These are phyloP conservation scores for Apis florea DNA, from an alignment of 1,140 invertebrate species.

Conservation along the genomic window DNA sequence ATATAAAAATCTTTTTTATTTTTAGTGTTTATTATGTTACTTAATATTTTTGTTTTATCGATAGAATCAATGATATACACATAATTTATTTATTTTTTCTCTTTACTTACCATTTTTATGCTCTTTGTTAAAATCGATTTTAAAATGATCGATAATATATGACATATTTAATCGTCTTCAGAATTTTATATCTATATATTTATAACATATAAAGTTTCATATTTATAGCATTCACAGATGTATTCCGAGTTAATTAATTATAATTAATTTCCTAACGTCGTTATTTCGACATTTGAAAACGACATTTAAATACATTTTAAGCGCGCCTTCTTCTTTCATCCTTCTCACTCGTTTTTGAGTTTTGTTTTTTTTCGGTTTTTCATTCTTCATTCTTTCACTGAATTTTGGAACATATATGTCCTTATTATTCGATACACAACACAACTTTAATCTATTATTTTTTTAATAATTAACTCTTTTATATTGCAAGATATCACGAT, in stretches of 20 bases:
- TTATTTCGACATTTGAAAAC: neutral
- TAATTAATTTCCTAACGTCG: neutral
- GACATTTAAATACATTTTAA: neutral
- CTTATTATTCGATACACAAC: neutral
- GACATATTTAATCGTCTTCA: neutral
- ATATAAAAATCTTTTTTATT: no score
- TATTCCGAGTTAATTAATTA: neutral
- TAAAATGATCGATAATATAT: neutral
- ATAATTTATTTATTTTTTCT: no score
- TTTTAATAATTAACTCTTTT: neutral
- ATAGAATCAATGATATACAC: no score
- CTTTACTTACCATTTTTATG: no score
- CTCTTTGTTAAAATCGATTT: no score
- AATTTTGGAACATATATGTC: neutral
- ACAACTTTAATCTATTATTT: neutral
- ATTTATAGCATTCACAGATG: neutral
- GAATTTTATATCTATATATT: neutral
- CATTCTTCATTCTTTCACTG: neutral
- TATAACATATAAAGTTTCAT: neutral
- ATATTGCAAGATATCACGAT: neutral
- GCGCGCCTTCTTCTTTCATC: neutral
- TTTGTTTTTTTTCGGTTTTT: neutral
- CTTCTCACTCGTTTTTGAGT: no score
- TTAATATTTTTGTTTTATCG: no score
- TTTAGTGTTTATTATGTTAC: no score